Percentiles rank a stretch among this genome's conserved stretches.
Conservation (phyloP, 2,797 vertebrate genomes). For the Danionella dracula region DNA sequence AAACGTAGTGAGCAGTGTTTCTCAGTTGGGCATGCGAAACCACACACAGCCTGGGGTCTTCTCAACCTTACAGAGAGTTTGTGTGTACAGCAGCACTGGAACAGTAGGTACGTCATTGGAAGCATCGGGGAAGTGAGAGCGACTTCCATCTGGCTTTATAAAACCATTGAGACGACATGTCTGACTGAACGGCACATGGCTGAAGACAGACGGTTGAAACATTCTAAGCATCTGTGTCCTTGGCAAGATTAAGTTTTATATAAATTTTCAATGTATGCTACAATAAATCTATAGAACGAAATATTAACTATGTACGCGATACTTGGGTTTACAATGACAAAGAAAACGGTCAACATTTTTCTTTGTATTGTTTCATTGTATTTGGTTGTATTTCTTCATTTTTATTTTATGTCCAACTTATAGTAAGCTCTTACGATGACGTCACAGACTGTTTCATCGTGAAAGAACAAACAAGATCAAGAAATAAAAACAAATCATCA, state of each 20-base stretch:
- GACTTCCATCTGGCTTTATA: conserved; percentile 35
- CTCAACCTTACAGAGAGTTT: neutral
- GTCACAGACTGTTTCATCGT: too few relatives aligned
- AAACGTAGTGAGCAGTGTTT: neutral
- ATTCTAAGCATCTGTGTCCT: conserved; percentile 15
- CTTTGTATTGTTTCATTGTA: too few relatives aligned
- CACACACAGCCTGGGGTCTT: neutral
- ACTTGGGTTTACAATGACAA: too few relatives aligned
- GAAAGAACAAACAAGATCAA: too few relatives aligned
- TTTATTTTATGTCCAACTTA: too few relatives aligned
- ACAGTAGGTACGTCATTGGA: conserved; percentile 12
- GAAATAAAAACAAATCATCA: too few relatives aligned
- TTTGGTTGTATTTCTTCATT: too few relatives aligned
- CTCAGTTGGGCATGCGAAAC: neutral
- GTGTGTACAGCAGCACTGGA: neutral
- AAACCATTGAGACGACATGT: conserved; percentile 29
- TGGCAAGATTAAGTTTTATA: conserved; percentile 6
- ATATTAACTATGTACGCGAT: too few relatives aligned
- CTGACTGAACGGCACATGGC: neutral
- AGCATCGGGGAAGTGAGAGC: neutral
- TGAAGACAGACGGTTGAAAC: conserved; percentile 8
- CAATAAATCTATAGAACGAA: too few relatives aligned
- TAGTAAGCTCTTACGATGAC: too few relatives aligned
- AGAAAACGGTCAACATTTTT: too few relatives aligned
- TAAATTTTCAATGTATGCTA: too few relatives aligned